These are phyloP conservation scores for Gnathonemus longibarbis DNA, from an alignment of 2,113 vertebrate species.

Conservation along the genomic window DNA sequence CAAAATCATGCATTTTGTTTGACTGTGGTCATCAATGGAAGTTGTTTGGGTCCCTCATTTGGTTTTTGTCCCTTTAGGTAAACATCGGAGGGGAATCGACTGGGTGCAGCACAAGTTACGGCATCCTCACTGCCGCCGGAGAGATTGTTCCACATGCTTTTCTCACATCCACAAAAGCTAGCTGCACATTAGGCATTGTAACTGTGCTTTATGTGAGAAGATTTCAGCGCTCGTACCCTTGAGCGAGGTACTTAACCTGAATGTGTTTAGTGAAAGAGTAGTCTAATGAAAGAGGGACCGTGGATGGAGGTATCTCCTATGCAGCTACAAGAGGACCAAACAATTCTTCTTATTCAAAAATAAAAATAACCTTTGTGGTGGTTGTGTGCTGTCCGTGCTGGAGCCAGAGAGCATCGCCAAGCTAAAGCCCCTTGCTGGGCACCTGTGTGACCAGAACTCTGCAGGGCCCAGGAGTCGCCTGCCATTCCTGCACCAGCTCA, in stretches of 20 bases:
- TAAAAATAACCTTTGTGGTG: constrained; percentile 1
- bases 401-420: neutral
- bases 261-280: neutral
- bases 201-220: neutral
- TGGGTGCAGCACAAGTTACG: too few species aligned
- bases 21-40: neutral
- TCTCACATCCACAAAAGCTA: neutral
- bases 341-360: constrained; percentile 8
- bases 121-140: neutral
- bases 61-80: neutral
- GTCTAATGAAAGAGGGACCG: neutral
- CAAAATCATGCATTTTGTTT: neutral
- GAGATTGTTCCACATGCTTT: neutral
- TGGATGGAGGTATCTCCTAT: neutral
- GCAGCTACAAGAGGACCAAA: neutral
- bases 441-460: neutral
- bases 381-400: neutral
- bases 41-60: neutral
- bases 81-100: neutral
- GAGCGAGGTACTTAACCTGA: neutral
- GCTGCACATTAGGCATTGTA: neutral
- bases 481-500: constrained; percentile 10
- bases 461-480: neutral
- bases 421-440: neutral
- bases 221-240: neutral